Evolutionary conservation across 2,888 invertebrate genomes (phyloP).

Genomic region (Ellobium chinense): DNA sequence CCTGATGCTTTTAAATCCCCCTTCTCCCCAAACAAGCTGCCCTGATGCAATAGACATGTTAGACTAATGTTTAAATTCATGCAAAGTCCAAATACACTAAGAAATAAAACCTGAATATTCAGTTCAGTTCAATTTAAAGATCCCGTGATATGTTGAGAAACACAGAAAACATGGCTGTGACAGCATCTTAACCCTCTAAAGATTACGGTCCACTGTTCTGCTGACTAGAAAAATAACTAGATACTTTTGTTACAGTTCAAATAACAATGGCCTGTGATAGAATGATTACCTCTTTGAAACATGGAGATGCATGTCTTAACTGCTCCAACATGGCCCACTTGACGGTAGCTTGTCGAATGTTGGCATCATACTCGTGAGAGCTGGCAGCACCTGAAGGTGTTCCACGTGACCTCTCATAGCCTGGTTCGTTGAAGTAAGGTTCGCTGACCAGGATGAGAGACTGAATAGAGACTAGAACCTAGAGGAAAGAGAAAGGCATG

Average conservation of each 20-base stretch:
- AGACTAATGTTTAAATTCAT: too few species aligned
- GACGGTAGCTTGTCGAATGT: conserved; percentile 95
- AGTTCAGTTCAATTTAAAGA: too few species aligned
- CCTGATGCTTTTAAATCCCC: too few species aligned
- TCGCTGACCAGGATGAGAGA: conserved; percentile 79
- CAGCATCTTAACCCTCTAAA: too few species aligned
- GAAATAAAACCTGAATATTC: too few species aligned
- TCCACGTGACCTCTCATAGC: conserved; percentile 79
- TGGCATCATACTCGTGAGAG: conserved; percentile 95
- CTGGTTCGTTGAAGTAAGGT: conserved; percentile 80
- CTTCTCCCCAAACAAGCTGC: too few species aligned
- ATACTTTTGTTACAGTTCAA: neutral
- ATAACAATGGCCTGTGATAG: neutral
- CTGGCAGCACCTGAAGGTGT: conserved; percentile 88
- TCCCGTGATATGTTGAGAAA: too few species aligned
- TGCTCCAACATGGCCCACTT: conserved; percentile 98
- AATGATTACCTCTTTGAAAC: conserved; percentile 82
- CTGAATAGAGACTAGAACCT: conserved; percentile 80
- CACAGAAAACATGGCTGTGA: too few species aligned
- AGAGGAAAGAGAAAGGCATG: conserved; percentile 37
- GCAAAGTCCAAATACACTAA: too few species aligned
- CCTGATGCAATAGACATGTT: too few species aligned
- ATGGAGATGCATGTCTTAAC: conserved; percentile 91
- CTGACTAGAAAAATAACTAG: neutral
- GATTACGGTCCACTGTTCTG: too few species aligned